These are phyloP conservation scores for Neoascia interrupta DNA, from an alignment of 2,888 invertebrate genomes.

Conservation along the genomic window DNA sequence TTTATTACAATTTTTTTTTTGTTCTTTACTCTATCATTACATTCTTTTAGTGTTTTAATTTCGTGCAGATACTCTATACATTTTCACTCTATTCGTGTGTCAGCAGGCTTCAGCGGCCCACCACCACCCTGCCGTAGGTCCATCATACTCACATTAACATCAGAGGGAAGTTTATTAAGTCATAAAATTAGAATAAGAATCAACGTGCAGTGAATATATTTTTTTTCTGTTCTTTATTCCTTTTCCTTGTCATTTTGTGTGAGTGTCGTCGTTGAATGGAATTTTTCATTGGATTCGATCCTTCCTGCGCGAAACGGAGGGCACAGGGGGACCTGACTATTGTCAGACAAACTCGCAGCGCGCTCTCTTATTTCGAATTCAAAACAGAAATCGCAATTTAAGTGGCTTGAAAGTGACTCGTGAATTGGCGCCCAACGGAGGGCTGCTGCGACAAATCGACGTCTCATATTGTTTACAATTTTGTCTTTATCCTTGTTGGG, in stretches of 20 bases:
- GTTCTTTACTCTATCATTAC: slow-evolving; percentile 28
- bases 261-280: slow-evolving; percentile 57
- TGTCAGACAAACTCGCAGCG: too few relatives aligned
- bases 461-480: slow-evolving; percentile 53
- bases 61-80: not conserved
- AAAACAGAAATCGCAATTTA: slow-evolving; percentile 60
- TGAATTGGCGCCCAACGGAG: slow-evolving; percentile 43
- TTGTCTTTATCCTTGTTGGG: slow-evolving; percentile 15
- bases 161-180: slow-evolving; percentile 64
- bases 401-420: slow-evolving; percentile 45
- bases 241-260: too few relatives aligned
- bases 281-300: slow-evolving; percentile 38
- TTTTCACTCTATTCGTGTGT: not conserved
- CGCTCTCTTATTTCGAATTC: slow-evolving; percentile 36
- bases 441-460: slow-evolving; percentile 28
- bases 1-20: not conserved
- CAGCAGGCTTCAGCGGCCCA: too few relatives aligned
- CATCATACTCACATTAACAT: slow-evolving; percentile 62
- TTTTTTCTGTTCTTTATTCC: not conserved
- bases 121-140: not conserved
- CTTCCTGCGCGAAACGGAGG: too few relatives aligned
- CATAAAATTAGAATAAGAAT: slow-evolving; percentile 64
- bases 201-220: slow-evolving; percentile 61
- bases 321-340: too few relatives aligned
- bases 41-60: slow-evolving; percentile 45